Conservation (phyloP, 2,797 vertebrate species). For the Pantherophis vulpinus region DNA sequence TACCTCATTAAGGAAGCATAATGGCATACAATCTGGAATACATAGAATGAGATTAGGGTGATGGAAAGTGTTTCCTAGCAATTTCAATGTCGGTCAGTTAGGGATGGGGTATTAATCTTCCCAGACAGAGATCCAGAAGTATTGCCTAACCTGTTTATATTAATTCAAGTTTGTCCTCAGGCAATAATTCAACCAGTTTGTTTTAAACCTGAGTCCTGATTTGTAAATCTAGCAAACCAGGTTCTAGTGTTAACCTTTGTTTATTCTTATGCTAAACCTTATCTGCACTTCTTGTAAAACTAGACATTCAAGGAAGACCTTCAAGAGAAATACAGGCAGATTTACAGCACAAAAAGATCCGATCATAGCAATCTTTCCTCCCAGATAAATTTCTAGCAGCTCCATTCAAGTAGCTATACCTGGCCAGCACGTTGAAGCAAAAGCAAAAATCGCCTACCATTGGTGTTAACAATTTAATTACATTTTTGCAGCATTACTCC, state of each 20-base stretch:
- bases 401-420: background rate
- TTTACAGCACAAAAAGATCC: slow-evolving; percentile 3
- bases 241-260: slow-evolving; percentile 12
- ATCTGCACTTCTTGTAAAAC: slow-evolving; percentile 30
- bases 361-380: background rate
- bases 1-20: slow-evolving; percentile 21
- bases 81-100: slow-evolving; percentile 21
- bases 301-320: background rate
- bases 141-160: slow-evolving; percentile 14
- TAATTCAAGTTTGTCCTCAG: slow-evolving; percentile 13
- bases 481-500: background rate
- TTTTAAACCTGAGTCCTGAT: slow-evolving; percentile 16
- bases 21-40: slow-evolving; percentile 26
- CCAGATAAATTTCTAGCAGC: slow-evolving; percentile 3
- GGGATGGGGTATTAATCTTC: slow-evolving; percentile 28
- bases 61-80: background rate
- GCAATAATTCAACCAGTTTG: slow-evolving; percentile 20
- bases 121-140: slow-evolving; percentile 20
- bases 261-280: slow-evolving; percentile 31
- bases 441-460: background rate
- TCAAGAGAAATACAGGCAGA: slow-evolving; percentile 10
- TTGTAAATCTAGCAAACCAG: slow-evolving; percentile 20
- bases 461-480: slow-evolving; percentile 6
- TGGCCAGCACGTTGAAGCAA: slow-evolving; percentile 5
- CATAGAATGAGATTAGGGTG: slow-evolving; percentile 20